These are phyloP conservation scores for Microcaecilia unicolor DNA, from an alignment of 2,797 vertebrate species.

Conservation along the genomic window DNA sequence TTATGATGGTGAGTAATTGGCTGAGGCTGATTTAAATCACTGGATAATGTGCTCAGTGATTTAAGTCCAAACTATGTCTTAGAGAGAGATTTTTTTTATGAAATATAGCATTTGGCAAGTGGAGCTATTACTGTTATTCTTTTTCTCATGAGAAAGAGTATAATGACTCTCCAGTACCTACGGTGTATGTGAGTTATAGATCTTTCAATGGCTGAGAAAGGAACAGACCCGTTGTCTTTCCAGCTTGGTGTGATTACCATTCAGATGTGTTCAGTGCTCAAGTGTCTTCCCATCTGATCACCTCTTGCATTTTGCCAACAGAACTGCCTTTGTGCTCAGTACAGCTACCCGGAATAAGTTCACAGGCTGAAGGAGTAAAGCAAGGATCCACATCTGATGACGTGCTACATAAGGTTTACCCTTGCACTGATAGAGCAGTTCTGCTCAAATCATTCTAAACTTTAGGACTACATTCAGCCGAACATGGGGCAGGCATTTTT, in stretches of 20 bases:
- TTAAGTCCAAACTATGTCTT: background rate
- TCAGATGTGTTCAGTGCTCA: background rate
- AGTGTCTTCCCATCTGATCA: background rate
- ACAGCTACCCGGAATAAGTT: too few species aligned
- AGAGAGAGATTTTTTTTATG: background rate
- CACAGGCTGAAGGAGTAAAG: too few species aligned
- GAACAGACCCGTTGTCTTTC: background rate
- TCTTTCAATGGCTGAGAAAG: background rate
- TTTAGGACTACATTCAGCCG: too few species aligned
- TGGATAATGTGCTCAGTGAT: constrained; percentile 3
- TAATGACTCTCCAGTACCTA: background rate
- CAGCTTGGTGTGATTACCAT: background rate
- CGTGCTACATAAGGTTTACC: too few species aligned
- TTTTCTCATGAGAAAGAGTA: background rate
- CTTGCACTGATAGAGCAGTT: too few species aligned
- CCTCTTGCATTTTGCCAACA: background rate
- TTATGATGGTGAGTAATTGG: background rate
- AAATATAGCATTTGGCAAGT: background rate
- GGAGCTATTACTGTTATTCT: constrained; percentile 1
- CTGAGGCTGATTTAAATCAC: constrained; percentile 11
- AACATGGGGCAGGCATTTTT: too few species aligned
- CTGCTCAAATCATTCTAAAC: too few species aligned
- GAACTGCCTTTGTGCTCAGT: background rate
- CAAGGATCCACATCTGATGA: too few species aligned
- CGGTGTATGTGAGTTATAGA: background rate